Conservation (phyloP, 1,140 invertebrate genomes). For the Drosophila ironensis region DNA sequence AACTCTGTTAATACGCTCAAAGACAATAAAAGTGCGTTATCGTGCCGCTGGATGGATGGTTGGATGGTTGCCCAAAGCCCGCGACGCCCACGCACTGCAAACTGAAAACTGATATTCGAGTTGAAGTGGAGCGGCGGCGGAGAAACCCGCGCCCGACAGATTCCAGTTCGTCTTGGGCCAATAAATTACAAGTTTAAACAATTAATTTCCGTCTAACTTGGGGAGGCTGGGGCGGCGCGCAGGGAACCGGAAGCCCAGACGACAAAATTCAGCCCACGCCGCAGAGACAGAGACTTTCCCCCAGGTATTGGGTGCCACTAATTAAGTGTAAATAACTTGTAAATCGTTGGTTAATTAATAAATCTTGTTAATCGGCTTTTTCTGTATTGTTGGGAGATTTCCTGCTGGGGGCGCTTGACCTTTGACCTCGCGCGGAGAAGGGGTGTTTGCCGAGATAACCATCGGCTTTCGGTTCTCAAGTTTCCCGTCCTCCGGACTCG, state of each 20-base stretch:
- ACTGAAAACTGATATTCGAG: constrained; percentile 13
- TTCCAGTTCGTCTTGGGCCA: constrained; percentile 45
- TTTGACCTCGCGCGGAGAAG: constrained; percentile 43
- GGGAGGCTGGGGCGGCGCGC: neutral
- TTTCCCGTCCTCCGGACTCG: neutral
- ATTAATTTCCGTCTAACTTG: constrained; percentile 65
- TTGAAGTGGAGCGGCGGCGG: neutral
- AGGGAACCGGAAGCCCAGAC: constrained; percentile 37
- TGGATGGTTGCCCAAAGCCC: constrained; percentile 52
- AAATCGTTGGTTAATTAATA: constrained; percentile 68
- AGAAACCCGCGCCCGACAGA: constrained; percentile 22
- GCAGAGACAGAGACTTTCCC: constrained; percentile 38
- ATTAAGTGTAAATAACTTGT: constrained; percentile 79
- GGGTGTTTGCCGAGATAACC: constrained; percentile 45
- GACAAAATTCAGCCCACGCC: constrained; percentile 45
- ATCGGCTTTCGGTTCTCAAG: constrained; percentile 38
- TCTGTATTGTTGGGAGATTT: neutral
- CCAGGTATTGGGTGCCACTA: constrained; percentile 59
- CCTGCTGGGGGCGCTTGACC: constrained; percentile 35
- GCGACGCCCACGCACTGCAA: constrained; percentile 29
- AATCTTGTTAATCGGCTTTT: constrained; percentile 63
- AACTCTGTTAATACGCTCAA: constrained; percentile 25
- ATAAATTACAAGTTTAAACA: constrained; percentile 70
- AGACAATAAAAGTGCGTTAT: constrained; percentile 38
- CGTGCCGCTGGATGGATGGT: too few relatives aligned